These are phyloP conservation scores for Odobenus rosmarus DNA, from an alignment of 2,113 vertebrate species.

Conservation along the genomic window DNA sequence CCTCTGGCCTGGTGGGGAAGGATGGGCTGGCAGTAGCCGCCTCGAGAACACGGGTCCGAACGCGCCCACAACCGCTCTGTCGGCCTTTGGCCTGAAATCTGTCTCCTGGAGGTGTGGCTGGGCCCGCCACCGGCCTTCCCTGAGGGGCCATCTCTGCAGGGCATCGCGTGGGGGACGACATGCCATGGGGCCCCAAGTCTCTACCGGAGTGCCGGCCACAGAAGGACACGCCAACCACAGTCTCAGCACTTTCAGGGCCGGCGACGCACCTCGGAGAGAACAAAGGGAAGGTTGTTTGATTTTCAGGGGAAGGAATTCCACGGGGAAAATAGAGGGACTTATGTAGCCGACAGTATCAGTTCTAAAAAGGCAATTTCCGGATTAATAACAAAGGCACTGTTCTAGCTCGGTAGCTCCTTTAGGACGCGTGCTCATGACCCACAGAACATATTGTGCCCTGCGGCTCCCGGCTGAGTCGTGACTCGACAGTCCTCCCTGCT, in stretches of 20 bases:
- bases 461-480: slow-evolving; percentile 86
- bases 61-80: slow-evolving; percentile 73
- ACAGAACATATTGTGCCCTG: slow-evolving; percentile 89
- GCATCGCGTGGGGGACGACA: slow-evolving; percentile 6
- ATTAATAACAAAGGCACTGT: slow-evolving; percentile 89
- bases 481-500: slow-evolving; percentile 82
- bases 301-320: slow-evolving; percentile 77
- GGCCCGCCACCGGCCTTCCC: slow-evolving; percentile 71
- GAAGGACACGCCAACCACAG: slow-evolving; percentile 67
- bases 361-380: slow-evolving; percentile 91
- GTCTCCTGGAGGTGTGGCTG: slow-evolving; percentile 74
- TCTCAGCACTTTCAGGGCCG: not conserved
- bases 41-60: slow-evolving; percentile 66
- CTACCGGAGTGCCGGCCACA: not conserved
- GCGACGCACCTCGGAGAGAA: slow-evolving; percentile 63
- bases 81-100: slow-evolving; percentile 78
- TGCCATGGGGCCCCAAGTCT: not conserved
- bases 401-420: slow-evolving; percentile 84
- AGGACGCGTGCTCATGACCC: slow-evolving; percentile 88
- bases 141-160: slow-evolving; percentile 62
- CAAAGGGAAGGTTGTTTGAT: slow-evolving; percentile 76
- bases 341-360: slow-evolving; percentile 86
- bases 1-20: slow-evolving; percentile 65
- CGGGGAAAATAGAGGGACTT: slow-evolving; percentile 77
- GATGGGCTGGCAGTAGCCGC: slow-evolving; percentile 43